These are phyloP conservation scores for Drosophila sechellia DNA, from an alignment of 1,140 invertebrate species.

Conservation along the genomic window DNA sequence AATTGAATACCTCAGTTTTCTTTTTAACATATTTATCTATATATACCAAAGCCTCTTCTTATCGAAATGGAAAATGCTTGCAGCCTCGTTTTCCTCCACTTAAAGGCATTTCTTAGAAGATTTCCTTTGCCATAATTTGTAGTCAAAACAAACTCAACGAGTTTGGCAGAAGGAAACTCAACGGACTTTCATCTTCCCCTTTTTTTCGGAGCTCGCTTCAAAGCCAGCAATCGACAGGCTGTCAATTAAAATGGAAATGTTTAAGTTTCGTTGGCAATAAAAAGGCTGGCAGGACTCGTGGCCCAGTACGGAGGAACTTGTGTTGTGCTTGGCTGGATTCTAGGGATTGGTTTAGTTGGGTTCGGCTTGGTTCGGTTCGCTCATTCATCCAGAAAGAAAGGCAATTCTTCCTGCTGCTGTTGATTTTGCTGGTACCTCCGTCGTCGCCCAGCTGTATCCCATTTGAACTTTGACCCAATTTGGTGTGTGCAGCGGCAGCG, in stretches of 20 bases:
- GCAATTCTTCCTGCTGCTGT: conserved; percentile 31
- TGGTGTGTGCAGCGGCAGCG: conserved; percentile 33
- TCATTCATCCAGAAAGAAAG: conserved; percentile 45
- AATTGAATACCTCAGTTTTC: too few relatives aligned
- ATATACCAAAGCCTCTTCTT: not conserved
- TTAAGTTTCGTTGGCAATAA: conserved; percentile 74
- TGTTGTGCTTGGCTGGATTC: conserved; percentile 7
- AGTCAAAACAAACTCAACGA: conserved; percentile 55
- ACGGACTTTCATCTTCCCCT: conserved; percentile 5
- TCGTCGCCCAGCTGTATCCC: conserved; percentile 63
- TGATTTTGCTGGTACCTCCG: conserved; percentile 47
- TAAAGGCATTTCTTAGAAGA: conserved; percentile 4
- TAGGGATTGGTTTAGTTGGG: conserved; percentile 9
- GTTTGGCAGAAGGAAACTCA: conserved; percentile 30
- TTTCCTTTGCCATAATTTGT: conserved; percentile 55
- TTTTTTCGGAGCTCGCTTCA: conserved; percentile 42
- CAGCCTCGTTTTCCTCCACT: not conserved
- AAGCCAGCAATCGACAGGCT: conserved; percentile 71
- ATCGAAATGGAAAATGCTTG: not conserved
- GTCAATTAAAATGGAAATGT: conserved; percentile 83
- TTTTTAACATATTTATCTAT: too few relatives aligned
- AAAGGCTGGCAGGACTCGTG: conserved; percentile 38
- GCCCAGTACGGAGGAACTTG: conserved; percentile 19
- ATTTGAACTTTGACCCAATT: conserved; percentile 84
- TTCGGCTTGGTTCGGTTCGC: conserved; percentile 11